These are phyloP conservation scores for Euzophera pinguis DNA, from an alignment of 2,888 invertebrate species.

Conservation along the genomic window DNA sequence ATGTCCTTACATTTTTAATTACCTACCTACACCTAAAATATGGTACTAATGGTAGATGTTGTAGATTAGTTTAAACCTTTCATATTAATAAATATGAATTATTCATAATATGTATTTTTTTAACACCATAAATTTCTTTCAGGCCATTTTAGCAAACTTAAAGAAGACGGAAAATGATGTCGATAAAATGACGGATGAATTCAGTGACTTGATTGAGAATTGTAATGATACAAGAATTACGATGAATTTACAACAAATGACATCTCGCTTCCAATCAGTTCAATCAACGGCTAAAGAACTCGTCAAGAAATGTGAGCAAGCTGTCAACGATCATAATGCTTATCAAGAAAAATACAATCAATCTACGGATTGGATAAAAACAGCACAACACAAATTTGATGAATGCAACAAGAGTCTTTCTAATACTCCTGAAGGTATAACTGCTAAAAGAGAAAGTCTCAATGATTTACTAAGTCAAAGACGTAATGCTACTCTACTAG, in stretches of 20 bases:
- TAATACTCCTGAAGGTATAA: constrained; percentile 84
- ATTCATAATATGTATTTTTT: constrained; percentile 22
- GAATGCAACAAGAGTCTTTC: constrained; percentile 82
- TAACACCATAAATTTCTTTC: constrained; percentile 28
- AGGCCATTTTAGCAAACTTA: constrained; percentile 88
- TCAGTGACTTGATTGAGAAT: constrained; percentile 90
- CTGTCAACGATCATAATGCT: constrained; percentile 88
- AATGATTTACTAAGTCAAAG: constrained; percentile 88
- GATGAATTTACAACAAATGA: constrained; percentile 93
- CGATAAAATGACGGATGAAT: constrained; percentile 91
- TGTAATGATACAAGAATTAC: constrained; percentile 93
- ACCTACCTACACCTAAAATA: constrained; percentile 30
- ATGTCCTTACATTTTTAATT: constrained; percentile 21
- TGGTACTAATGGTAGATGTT: constrained; percentile 68
- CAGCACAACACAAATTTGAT: constrained; percentile 86
- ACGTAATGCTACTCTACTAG: constrained; percentile 84
- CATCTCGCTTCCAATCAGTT: constrained; percentile 93
- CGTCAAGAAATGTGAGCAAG: constrained; percentile 94
- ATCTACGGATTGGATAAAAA: constrained; percentile 89
- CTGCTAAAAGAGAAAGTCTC: constrained; percentile 84
- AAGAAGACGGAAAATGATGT: constrained; percentile 92
- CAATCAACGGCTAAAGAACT: constrained; percentile 94
- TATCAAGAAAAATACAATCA: constrained; percentile 92
- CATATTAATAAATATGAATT: constrained; percentile 10
- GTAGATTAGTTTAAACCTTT: constrained; percentile 59